Evolutionary conservation across 2,888 invertebrate species (phyloP), one percentile per base, ranked within the genome.

Genomic region (Schizotus pectinicornis): DNA sequence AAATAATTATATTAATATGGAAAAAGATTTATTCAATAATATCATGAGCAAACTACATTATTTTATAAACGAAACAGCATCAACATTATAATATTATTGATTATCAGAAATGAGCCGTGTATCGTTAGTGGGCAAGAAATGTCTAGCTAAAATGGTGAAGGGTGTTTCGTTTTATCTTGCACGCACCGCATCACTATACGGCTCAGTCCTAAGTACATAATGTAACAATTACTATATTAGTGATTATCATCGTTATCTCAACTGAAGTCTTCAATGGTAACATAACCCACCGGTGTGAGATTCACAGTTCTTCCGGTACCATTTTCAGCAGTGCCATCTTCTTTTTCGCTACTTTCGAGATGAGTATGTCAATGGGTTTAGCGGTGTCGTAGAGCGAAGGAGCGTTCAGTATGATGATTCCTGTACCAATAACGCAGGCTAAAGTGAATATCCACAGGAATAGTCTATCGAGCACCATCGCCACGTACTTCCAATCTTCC

Each of bases 401-500:
- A 69, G 95, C 95, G 81, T 92, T 89, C 64, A 95, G 86, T 79
- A 94, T 94, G 75, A 94, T 94, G 70, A 92, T 83, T 59, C 89
- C 90, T 59, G 94, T 96, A 65, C 97, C 97, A 61, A 94, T 81
- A 64, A 97, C 86, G 81, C 96, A 97, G 67, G 95, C 94, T 78
- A 95, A 85, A 77, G 96, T 92, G 83, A 98, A 98, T 74, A 94
- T 88, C 88, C 95, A 95, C 71, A 98, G 86, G 83, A 98, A 98
- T 74, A 98, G 87, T 74, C 98, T 88, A 83, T 98, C 98, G 79
- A 98, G 85, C 65, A 98, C 97, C 95, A 97, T 93, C 54, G 89
- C 89, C 58, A 98, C 95, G 83, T 95, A 98, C 80, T 97, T 97
- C 98, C 98, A 98, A 82, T 98, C 98, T 82, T 96, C 95, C 80